Evolutionary conservation across 92 coral and sea anemone genomes (phyloP), one percentile per base, ranked within the genome.

Genomic region (Palythoa grandiflora): DNA sequence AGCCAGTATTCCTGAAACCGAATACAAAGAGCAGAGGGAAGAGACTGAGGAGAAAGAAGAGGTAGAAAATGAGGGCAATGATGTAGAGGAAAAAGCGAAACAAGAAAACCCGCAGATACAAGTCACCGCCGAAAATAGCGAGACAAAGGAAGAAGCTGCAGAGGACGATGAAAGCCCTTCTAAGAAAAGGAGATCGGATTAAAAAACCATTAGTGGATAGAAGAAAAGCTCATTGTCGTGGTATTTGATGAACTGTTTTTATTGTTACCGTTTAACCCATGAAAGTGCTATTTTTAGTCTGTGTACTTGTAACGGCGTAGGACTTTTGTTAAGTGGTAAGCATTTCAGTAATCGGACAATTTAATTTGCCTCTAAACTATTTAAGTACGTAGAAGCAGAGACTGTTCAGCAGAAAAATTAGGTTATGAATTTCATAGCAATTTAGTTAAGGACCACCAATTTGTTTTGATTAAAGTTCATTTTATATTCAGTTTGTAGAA

Each of bases 151-250:
- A 37, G 92, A 91, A 76, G 79, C 17, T 68, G 90, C 71, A 38
- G 83, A 92, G 52, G 95, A 90, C 39, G 93, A 76, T 44, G 91
- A 89, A 44, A 90, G 93, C 68, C 97, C 95, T 76, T 91, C 94
- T 16, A 94, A 92, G 90, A 92, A 87, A 86, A 77, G 91, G 81
- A 92, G 88, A 73, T 92, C 93, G 47, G 85, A 83, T 20, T 91
- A 88, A 84, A 83, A 39, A 87, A 12, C 9, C 38, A 20, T 77
- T 54, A 38, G 44, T 14, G 47, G 83, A 53, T 20, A 1, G 15
- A 40, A 40, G 73, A 50, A 61, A 68, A 19, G 28, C 20, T 20
- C 38, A 60, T 11, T 38, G 4, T 44, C 15, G 53, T 11, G 86
- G 86, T 81, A 81, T 66, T 40, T 60, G 6, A 38, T 20, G 48